Base-by-base conservation (phyloP, 2,888 invertebrate genomes). In the Priapulus caudatus region DNA sequence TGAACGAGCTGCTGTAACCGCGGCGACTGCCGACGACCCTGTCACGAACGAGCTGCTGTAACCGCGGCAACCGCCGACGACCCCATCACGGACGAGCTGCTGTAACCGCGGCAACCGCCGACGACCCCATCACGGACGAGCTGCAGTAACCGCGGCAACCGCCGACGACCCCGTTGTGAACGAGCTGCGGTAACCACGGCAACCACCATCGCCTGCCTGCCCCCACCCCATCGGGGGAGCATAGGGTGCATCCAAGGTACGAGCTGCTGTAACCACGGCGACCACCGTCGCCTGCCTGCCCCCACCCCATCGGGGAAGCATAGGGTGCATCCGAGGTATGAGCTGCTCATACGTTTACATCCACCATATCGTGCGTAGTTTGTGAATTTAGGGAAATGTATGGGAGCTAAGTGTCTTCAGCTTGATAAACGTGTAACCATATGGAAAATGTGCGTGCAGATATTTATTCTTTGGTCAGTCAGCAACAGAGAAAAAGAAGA, bases 141-240 rank as follows among this genome's bases (percentile, higher is more conserved):
- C 77, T 90, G 60, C 78, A 81, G 72, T 80, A 75, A 60, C 44
- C 52, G n/a, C n/a, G n/a, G n/a, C n/a, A n/a, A n/a, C 89, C 69
- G 80, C 95, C 58, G 79, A 89, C 59, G 86, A 90, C 70, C 93
- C 93, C 48, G 82, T 93, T 56, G 85, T 85, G 65, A 87, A 84
- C 64, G 87, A 87, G 71, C 77, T 90, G 60, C 78, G 81, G 72
- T 80, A 75, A n/a, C n/a, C n/a, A n/a, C n/a, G n/a, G n/a, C n/a
- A n/a, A n/a, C n/a, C n/a, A n/a, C n/a, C n/a, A n/a, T n/a, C n/a
- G n/a, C n/a, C n/a, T n/a, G n/a, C n/a, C n/a, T n/a, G n/a, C n/a
- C n/a, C n/a, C n/a, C n/a, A n/a, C n/a, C n/a, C n/a, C n/a, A n/a
- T n/a, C n/a, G n/a, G n/a, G n/a, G n/a, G n/a, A n/a, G n/a, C 80